Evolutionary conservation across 2,888 invertebrate species (phyloP).

Genomic region (Hololepta plana): DNA sequence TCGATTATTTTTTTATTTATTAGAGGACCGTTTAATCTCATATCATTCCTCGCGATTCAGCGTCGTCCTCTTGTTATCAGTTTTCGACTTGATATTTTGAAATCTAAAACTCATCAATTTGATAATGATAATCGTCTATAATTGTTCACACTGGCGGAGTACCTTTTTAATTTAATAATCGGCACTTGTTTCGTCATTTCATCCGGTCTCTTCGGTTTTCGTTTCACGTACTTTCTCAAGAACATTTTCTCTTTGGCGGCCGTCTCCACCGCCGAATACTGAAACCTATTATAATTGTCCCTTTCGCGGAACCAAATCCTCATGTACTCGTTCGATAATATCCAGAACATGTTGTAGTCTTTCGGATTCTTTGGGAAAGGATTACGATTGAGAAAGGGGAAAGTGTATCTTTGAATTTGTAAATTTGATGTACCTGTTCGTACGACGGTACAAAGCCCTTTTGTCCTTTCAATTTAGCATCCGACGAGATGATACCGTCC

Average conservation of each 20-base stretch:
- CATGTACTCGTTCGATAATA: constrained; percentile 37
- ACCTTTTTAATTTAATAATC: constrained; percentile 10
- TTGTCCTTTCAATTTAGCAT: constrained; percentile 19
- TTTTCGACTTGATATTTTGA: constrained; percentile 5
- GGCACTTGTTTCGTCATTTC: constrained; percentile 11
- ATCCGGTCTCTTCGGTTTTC: constrained; percentile 14
- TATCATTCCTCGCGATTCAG: too few relatives aligned
- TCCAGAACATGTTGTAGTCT: constrained; percentile 29
- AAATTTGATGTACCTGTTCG: constrained; percentile 32
- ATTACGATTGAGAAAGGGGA: too few relatives aligned
- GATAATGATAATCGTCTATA: neutral
- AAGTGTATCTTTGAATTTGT: too few relatives aligned
- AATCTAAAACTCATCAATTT: constrained; percentile 4
- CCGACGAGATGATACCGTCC: constrained; percentile 37
- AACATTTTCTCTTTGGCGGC: constrained; percentile 32
- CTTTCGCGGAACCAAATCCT: constrained; percentile 39
- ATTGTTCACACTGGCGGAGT: neutral
- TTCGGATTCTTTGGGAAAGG: too few relatives aligned
- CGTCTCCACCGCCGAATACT: constrained; percentile 32
- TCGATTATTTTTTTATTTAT: constrained; percentile 6
- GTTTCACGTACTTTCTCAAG: constrained; percentile 18
- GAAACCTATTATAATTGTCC: constrained; percentile 33
- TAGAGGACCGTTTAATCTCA: too few relatives aligned
- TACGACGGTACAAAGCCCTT: constrained; percentile 31
- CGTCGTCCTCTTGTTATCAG: constrained; percentile 2